Evolutionary conservation across 1,140 invertebrate genomes (phyloP).

Genomic region (Dermatophagoides farinae): DNA sequence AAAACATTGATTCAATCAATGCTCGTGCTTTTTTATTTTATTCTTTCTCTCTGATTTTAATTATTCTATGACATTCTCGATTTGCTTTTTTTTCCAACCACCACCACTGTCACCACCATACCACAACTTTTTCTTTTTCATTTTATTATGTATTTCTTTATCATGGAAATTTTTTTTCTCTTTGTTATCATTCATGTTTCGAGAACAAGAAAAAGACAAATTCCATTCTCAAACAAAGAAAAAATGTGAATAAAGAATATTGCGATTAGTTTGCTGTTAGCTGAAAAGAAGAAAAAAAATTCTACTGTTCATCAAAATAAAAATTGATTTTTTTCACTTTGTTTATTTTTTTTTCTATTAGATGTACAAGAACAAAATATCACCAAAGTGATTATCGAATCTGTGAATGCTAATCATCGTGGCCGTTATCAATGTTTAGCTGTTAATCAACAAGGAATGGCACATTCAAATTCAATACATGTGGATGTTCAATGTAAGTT

Average conservation of each 20-base stretch:
- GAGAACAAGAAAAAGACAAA: too few relatives aligned
- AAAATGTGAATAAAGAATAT: neutral
- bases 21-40: too few relatives aligned
- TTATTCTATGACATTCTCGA: too few relatives aligned
- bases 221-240: neutral
- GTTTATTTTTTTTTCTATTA: neutral
- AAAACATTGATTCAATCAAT: too few relatives aligned
- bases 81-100: too few relatives aligned
- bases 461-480: constrained; percentile 14
- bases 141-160: neutral
- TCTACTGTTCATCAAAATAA: neutral
- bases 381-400: constrained; percentile 9
- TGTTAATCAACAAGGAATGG: constrained; percentile 16
- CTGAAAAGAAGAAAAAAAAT: too few relatives aligned
- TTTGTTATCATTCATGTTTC: too few relatives aligned
- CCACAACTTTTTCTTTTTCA: too few relatives aligned
- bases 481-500: constrained; percentile 20
- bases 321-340: neutral
- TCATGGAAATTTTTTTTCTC: neutral
- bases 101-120: too few relatives aligned
- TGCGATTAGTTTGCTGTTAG: neutral
- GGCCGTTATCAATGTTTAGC: constrained; percentile 17
- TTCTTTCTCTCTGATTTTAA: too few relatives aligned
- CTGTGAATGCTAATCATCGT: constrained; percentile 1
- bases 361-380: neutral